phyloP scores from a whole-genome alignment of 2,888 invertebrate species.

The Boloria selene region DNA sequence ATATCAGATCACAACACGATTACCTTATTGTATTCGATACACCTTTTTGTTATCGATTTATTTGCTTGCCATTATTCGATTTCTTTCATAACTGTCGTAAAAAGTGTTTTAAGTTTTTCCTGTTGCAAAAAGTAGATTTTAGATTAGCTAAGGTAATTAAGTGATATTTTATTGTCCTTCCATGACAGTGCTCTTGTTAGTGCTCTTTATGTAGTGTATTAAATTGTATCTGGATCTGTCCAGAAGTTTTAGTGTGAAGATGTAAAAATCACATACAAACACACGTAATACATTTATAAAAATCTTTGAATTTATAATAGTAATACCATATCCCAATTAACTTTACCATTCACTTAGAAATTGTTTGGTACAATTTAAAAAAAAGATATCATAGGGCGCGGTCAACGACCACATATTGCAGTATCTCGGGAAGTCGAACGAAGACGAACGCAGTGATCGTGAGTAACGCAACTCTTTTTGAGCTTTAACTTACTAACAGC shows the following conservation, averaged over 20 bases:
- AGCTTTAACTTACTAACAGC: slow-evolving; percentile 14
- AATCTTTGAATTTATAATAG: too few species aligned
- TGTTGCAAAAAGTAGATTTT: too few species aligned
- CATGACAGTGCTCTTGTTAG: too few species aligned
- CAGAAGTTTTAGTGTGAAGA: too few species aligned
- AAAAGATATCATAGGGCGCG: slow-evolving; percentile 36
- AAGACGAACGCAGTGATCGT: slow-evolving; percentile 23
- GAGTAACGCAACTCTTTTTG: slow-evolving; percentile 28
- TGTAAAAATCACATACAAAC: too few species aligned
- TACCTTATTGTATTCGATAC: slow-evolving; percentile 8
- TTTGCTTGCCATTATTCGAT: slow-evolving; percentile 3
- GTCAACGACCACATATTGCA: slow-evolving; percentile 32
- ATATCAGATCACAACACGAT: slow-evolving; percentile 9
- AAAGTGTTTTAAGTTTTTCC: not conserved
- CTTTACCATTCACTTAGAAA: too few species aligned
- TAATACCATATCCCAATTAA: too few species aligned
- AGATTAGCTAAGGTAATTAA: too few species aligned
- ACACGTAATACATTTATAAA: too few species aligned
- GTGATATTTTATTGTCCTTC: too few species aligned
- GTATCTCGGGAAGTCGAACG: slow-evolving; percentile 19
- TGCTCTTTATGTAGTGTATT: too few species aligned
- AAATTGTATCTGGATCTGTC: too few species aligned
- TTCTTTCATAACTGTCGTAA: slow-evolving; percentile 3
- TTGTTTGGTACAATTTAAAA: not conserved
- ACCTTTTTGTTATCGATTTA: slow-evolving; percentile 11